Conservation (phyloP, 2,113 vertebrate species). For the Heterotilapia buettikoferi region DNA sequence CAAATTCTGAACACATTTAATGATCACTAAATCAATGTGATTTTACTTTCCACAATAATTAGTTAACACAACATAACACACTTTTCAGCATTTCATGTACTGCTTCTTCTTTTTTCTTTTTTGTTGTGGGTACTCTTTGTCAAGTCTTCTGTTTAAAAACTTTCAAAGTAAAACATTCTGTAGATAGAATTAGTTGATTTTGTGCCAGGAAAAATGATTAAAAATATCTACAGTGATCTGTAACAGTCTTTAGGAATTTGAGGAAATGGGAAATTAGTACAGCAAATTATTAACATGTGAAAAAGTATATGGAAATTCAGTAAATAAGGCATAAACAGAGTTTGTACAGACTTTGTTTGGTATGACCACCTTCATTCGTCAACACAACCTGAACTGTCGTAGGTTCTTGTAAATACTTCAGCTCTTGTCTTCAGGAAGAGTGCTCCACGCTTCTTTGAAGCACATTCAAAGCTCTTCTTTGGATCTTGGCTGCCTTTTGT, state of each 20-base stretch:
- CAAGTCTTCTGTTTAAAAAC: background rate
- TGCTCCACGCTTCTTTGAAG: background rate
- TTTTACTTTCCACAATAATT: background rate
- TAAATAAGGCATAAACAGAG: background rate
- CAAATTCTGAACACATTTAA: background rate
- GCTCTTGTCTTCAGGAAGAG: background rate
- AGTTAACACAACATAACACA: background rate
- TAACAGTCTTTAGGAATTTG: background rate
- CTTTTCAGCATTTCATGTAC: background rate
- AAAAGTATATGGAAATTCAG: background rate
- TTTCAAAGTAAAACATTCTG: background rate
- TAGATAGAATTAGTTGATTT: background rate
- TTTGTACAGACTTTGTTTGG: background rate
- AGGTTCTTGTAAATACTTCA: background rate
- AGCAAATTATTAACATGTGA: background rate
- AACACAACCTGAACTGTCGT: accelerated
- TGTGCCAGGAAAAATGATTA: background rate
- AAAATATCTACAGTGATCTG: background rate
- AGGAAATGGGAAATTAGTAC: background rate
- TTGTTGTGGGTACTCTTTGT: accelerated
- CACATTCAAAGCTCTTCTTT: background rate
- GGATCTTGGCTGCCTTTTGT: background rate
- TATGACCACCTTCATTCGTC: background rate
- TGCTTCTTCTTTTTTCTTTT: accelerated
- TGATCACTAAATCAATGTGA: background rate